Base-by-base conservation (phyloP, 2,113 vertebrate species). In the Rousettus leschenaultii region DNA sequence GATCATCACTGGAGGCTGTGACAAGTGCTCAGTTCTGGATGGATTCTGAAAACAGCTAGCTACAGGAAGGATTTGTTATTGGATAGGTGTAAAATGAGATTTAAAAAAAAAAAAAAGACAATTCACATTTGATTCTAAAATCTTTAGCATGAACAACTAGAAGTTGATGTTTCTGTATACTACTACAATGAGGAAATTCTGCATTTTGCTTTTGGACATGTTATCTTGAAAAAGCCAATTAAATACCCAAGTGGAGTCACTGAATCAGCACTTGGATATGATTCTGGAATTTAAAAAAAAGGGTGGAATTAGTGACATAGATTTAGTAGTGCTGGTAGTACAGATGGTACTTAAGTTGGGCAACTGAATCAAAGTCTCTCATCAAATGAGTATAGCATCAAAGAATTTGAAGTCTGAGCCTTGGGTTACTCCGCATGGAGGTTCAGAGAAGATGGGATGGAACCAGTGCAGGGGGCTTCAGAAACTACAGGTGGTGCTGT, bases 281-380 rank as follows among this genome's bases (percentile, higher is more conserved):
- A 78, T 33, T 86, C n/a, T 38, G 63, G 22, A 87, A 94, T 89
- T 68, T 30, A 94, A 38, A n/a, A 55, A 94, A 84, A 33, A 94
- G 30, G 13, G 87, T 59, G 66, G 55, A 80, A 28, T 0, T 86
- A 9, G 19, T 68, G 9, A 51, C 30, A 53, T 1, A 83, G 43
- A 59, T 89, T 38, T 68, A 19, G 24, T 48, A 86, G 26, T 85
- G 75, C 57, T 43, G 40, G 11, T 16, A 85, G 51, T 70, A 79
- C 8, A 91, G 38, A 63, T 14, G 24, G 38, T 43, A 89, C 22
- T 73, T 51, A 85, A 65, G 14, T 71, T 33, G 2, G 35, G 24
- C 16, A 19, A 45, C 15, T 40, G 16, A 93, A 55, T 74, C 14
- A 86, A 92, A 92, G 82, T 65, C 28, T 89, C 63, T 80, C 26